Conservation (phyloP, 2,113 vertebrate genomes). For the Spheniscus mendiculus region DNA sequence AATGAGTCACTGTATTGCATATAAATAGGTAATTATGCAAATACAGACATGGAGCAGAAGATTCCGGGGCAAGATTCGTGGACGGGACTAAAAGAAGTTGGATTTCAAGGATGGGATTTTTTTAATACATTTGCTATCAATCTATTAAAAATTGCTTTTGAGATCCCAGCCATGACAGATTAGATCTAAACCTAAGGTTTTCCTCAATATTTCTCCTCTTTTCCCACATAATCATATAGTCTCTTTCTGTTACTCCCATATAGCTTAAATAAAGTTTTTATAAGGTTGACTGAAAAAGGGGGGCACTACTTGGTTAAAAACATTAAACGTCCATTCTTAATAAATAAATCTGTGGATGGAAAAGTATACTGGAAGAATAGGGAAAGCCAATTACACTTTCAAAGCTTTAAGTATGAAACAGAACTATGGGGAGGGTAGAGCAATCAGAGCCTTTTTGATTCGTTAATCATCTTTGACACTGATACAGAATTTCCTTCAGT, state of each 20-base stretch:
- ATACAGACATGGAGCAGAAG: not conserved
- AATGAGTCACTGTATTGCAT: not conserved
- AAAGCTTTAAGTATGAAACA: not conserved
- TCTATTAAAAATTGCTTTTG: not conserved
- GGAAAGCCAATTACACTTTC: not conserved
- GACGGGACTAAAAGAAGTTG: not conserved
- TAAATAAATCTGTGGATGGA: not conserved
- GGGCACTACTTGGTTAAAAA: not conserved
- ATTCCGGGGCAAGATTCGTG: not conserved
- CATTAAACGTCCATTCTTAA: not conserved
- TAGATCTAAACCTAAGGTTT: not conserved
- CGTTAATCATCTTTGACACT: not conserved
- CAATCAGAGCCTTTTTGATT: not conserved
- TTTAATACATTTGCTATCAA: not conserved
- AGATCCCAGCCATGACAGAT: not conserved
- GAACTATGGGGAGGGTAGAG: not conserved
- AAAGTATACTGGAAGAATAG: not conserved
- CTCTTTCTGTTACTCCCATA: not conserved
- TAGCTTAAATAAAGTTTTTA: not conserved
- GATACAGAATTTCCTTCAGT: not conserved
- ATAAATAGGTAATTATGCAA: not conserved
- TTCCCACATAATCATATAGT: not conserved
- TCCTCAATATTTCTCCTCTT: not conserved
- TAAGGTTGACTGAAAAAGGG: not conserved
- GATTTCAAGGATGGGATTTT: not conserved